Evolutionary conservation across 35 echinoderm and acorn worm genomes (phyloP).

Genomic region (Antedon bifida): DNA sequence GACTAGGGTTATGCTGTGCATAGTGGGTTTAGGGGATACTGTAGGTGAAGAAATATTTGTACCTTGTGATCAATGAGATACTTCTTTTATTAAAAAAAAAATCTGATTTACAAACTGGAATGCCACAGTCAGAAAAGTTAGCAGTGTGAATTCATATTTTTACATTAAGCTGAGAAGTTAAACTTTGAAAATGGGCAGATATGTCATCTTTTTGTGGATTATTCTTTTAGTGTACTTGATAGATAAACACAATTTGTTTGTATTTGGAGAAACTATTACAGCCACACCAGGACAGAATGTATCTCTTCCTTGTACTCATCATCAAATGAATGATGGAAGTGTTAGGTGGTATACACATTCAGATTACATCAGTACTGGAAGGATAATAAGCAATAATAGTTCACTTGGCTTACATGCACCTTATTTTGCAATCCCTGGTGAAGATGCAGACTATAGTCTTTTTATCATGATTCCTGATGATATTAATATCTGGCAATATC

Average conservation of each 20-base stretch:
- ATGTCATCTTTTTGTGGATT: no score
- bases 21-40: no score
- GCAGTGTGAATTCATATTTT: no score
- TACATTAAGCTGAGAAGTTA: no score
- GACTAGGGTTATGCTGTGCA: no score
- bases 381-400: not conserved
- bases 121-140: no score
- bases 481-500: not conserved
- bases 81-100: no score
- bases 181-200: no score
- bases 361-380: not conserved
- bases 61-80: no score
- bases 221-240: not conserved
- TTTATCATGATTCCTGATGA: not conserved
- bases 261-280: not conserved
- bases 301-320: not conserved
- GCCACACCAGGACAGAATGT: not conserved
- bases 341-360: not conserved
- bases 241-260: not conserved
- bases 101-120: no score
- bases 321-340: not conserved
- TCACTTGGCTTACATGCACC: not conserved
- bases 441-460: not conserved
- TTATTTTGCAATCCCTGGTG: not conserved
- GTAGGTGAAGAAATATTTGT: no score